These are phyloP conservation scores for Notodonta ziczac DNA, from an alignment of 2,888 invertebrate species.

Conservation along the genomic window DNA sequence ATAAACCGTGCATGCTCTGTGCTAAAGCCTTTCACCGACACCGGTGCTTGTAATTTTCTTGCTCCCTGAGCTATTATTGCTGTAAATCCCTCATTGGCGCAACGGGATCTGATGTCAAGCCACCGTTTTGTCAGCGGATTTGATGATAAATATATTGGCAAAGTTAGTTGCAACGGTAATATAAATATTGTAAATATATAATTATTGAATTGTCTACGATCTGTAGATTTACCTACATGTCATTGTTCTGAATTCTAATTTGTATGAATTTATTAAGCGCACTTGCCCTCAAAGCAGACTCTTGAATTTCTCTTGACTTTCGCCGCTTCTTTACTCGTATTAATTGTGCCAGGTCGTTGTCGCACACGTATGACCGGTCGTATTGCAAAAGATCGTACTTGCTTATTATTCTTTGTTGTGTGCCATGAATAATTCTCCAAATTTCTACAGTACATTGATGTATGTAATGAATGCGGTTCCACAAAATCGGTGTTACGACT, in stretches of 20 bases:
- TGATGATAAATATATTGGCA: slow-evolving; percentile 13
- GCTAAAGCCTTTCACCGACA: slow-evolving; percentile 67
- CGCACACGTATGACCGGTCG: slow-evolving; percentile 47
- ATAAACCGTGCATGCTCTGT: slow-evolving; percentile 57
- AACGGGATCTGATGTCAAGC: slow-evolving; percentile 50
- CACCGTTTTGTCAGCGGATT: slow-evolving; percentile 38
- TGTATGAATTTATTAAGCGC: slow-evolving; percentile 20
- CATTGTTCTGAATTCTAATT: background rate
- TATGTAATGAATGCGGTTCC: slow-evolving; percentile 21
- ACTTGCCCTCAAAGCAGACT: slow-evolving; percentile 35
- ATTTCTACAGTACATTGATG: slow-evolving; percentile 22
- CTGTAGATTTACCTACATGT: slow-evolving; percentile 1
- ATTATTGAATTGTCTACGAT: slow-evolving; percentile 1
- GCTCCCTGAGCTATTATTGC: slow-evolving; percentile 57
- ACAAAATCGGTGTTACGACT: slow-evolving; percentile 37
- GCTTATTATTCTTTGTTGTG: slow-evolving; percentile 38
- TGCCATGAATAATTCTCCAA: slow-evolving; percentile 38
- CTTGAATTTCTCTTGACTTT: slow-evolving; percentile 67
- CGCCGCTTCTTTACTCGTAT: slow-evolving; percentile 51
- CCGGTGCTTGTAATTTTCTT: slow-evolving; percentile 65
- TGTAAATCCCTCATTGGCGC: slow-evolving; percentile 50
- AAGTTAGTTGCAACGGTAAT: background rate
- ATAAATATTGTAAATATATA: background rate
- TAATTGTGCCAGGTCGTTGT: slow-evolving; percentile 55
- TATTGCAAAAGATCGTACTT: slow-evolving; percentile 45